Evolutionary conservation across 2,888 invertebrate genomes (phyloP).

Genomic region (Torymus tubicola): DNA sequence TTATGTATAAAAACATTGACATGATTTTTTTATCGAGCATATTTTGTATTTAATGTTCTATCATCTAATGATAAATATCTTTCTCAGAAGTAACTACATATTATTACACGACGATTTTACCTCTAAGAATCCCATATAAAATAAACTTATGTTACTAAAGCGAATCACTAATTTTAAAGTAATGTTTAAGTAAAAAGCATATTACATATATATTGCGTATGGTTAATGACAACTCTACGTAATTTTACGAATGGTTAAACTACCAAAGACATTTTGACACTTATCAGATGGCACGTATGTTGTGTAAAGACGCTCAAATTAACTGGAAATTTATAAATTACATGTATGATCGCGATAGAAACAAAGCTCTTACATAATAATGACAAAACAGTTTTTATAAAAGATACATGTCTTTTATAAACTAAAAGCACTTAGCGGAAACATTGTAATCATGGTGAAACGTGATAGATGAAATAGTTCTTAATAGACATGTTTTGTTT

Average conservation of each 20-base stretch:
- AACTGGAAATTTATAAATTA: conserved; percentile 42
- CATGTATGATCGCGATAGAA: conserved; percentile 20
- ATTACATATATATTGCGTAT: conserved; percentile 33
- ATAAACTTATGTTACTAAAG: conserved; percentile 22
- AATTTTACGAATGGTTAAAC: conserved; percentile 34
- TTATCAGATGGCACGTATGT: conserved; percentile 28
- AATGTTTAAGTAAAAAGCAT: conserved; percentile 31
- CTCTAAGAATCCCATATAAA: conserved; percentile 30
- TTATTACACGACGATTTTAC: conserved; percentile 4
- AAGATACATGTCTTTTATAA: conserved; percentile 52
- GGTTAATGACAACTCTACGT: conserved; percentile 36
- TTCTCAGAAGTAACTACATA: conserved; percentile 42
- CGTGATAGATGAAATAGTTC: conserved; percentile 65
- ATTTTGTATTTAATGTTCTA: conserved; percentile 58
- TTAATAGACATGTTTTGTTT: conserved; percentile 67
- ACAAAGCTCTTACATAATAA: conserved; percentile 27
- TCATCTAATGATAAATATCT: conserved; percentile 52
- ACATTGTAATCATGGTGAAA: conserved; percentile 65
- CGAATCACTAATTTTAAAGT: conserved; percentile 50
- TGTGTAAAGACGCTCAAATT: conserved; percentile 44
- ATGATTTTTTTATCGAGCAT: conserved; percentile 55
- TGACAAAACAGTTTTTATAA: conserved; percentile 50
- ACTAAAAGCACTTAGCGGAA: conserved; percentile 59
- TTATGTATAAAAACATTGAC: conserved; percentile 57
- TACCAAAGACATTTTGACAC: conserved; percentile 51